phyloP scores from a whole-genome alignment of 2,797 vertebrate species.

The Columba guinea region DNA sequence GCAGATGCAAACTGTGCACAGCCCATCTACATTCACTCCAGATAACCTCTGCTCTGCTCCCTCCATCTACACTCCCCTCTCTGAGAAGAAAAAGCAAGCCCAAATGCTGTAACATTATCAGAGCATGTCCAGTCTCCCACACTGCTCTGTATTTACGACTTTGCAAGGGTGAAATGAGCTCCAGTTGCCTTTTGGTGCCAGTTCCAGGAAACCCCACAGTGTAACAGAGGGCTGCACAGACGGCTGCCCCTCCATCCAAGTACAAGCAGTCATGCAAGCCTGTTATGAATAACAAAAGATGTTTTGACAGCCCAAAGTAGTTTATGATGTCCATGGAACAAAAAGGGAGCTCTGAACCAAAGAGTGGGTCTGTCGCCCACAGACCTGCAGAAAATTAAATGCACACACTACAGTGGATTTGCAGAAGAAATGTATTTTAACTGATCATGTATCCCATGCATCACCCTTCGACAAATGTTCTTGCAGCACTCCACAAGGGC shows the following conservation, averaged over 20 bases:
- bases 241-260: conserved; percentile 28
- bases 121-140: neutral
- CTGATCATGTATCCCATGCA: fast-evolving
- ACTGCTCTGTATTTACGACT: neutral
- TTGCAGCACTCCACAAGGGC: neutral
- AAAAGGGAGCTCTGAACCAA: neutral
- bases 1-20: neutral
- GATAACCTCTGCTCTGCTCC: neutral
- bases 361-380: neutral
- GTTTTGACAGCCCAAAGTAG: neutral
- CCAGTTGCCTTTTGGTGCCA: conserved; percentile 17
- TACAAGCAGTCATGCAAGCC: conserved; percentile 11
- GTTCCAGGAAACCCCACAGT: conserved; percentile 8
- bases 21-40: neutral
- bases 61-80: fast-evolving
- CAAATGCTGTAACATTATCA: neutral
- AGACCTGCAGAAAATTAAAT: neutral
- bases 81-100: neutral
- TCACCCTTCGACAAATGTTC: neutral
- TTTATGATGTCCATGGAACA: neutral
- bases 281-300: neutral
- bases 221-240: conserved; percentile 51
- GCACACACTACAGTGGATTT: neutral
- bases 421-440: neutral
- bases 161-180: neutral